Evolutionary conservation across 2,888 invertebrate genomes (phyloP).

Genomic region (Syrphus vitripennis): DNA sequence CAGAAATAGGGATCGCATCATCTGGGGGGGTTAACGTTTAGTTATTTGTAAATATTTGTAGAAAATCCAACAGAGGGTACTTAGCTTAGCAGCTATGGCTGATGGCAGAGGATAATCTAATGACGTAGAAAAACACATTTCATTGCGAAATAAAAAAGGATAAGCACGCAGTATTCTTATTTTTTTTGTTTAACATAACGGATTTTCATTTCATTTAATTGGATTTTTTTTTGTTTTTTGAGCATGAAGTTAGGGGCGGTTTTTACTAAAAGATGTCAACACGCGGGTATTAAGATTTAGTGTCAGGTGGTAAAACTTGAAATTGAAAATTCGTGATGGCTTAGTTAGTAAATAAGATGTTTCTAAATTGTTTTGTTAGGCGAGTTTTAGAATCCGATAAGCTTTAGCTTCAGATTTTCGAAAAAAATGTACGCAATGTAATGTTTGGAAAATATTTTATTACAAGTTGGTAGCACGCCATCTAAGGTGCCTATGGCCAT

Average conservation of each 20-base stretch:
- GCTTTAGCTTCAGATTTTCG: no score
- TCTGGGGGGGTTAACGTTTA: conserved; percentile 14
- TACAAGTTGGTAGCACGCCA: no score
- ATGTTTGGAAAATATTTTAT: no score
- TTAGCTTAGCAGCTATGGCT: no score
- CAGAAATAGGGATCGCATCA: conserved; percentile 8
- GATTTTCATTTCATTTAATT: conserved; percentile 66
- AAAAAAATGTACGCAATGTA: no score
- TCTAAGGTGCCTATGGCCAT: no score
- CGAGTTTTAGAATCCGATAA: no score
- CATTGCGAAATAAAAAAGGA: conserved; percentile 20
- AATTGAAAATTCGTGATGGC: background rate
- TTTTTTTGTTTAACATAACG: conserved; percentile 30
- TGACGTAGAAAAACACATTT: conserved; percentile 65
- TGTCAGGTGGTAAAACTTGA: conserved; percentile 23
- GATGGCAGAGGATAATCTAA: conserved; percentile 39
- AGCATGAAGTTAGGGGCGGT: background rate
- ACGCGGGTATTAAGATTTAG: background rate
- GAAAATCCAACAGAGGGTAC: conserved; percentile 22
- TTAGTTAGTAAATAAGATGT: background rate
- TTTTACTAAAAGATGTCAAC: background rate
- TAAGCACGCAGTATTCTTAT: background rate
- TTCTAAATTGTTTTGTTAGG: background rate
- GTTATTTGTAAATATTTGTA: conserved; percentile 62
- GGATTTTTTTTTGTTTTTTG: conserved; percentile 21